Evolutionary conservation across 2,797 vertebrate species (phyloP), one percentile per base, ranked within the genome.

Genomic region (Enteromius paludinosus): DNA sequence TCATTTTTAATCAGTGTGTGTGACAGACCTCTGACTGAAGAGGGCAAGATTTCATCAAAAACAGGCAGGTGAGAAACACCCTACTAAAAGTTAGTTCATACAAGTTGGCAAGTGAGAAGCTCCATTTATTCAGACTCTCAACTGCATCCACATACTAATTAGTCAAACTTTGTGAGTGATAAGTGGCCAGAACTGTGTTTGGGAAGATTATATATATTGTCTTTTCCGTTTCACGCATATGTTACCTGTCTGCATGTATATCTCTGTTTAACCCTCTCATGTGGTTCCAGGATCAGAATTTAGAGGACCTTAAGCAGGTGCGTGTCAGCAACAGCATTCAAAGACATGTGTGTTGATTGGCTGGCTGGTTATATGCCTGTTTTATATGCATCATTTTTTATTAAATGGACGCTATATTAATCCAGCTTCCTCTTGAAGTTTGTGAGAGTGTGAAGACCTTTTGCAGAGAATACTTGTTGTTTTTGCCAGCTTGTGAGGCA

Each of bases 231-330:
- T 45, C 38, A 28, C 35, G 0, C 56, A 7, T 7, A 30, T 66
- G 12, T 52, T 65, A 7, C 17, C 2, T 72, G 43, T 25, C 4
- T 70, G 41, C 47, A 52, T 69, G 30, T 80, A 9, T 61, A 68
- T 83, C 18, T 65, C 9, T 65, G 78, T 72, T 91, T 84, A 90
- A 87, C 86, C 92, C 86, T 94, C 86, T 91, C 85, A 87, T 95
- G 86, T 95, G 94, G 91, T 96, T 97, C 90, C 96, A 97, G 97
- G 96, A 91, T 91, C 93, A 94, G 92, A 93, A 92, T 87, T 88
- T 92, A 90, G 92, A 94, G 88, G 91, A 93, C 66, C 52, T 2
- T 82, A 54, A 80, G 59, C 65, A 86, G 83, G 85, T 85, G 76
- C 52, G 78, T 61, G 61, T 35, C 72, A 35, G 66, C 35, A 28